Evolutionary conservation across 2,888 invertebrate genomes (phyloP).

Genomic region (Diloba caeruleocephala): DNA sequence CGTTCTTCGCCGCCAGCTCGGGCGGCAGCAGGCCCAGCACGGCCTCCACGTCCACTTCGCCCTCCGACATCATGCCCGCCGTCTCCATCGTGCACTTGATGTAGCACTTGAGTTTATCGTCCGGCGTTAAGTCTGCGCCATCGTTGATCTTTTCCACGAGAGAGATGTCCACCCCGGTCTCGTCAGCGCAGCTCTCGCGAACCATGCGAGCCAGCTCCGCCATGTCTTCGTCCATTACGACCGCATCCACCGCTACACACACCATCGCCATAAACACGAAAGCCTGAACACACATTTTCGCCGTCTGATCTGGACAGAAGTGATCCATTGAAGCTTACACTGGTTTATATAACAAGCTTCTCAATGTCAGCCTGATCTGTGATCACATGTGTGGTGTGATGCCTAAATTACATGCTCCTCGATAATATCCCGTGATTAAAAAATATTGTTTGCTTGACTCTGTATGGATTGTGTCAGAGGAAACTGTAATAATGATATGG

Average conservation of each 20-base stretch:
- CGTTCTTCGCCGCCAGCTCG: constrained; percentile 65
- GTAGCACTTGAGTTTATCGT: constrained; percentile 79
- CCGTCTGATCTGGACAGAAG: constrained; percentile 3
- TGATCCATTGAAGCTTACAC: not conserved
- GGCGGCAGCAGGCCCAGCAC: constrained; percentile 77
- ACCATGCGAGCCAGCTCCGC: constrained; percentile 78
- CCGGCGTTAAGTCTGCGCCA: constrained; percentile 72
- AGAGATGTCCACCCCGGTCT: constrained; percentile 72
- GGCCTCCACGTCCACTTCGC: constrained; percentile 77
- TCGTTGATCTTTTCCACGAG: constrained; percentile 73
- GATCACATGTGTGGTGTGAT: constrained; percentile 46
- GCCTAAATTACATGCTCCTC: constrained; percentile 62
- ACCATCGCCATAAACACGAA: constrained; percentile 21
- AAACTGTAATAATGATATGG: constrained; percentile 48
- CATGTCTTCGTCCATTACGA: constrained; percentile 76
- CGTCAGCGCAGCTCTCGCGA: constrained; percentile 75
- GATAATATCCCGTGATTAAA: constrained; percentile 62
- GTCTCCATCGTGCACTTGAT: constrained; percentile 84
- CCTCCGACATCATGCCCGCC: constrained; percentile 80
- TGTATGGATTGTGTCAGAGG: constrained; percentile 18
- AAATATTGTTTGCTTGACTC: constrained; percentile 56
- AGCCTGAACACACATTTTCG: constrained; percentile 13
- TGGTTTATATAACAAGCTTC: constrained; percentile 57
- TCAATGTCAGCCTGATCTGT: constrained; percentile 56
- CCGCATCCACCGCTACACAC: constrained; percentile 23